Conservation (phyloP, 1,140 invertebrate genomes). For the Wasmannia auropunctata region DNA sequence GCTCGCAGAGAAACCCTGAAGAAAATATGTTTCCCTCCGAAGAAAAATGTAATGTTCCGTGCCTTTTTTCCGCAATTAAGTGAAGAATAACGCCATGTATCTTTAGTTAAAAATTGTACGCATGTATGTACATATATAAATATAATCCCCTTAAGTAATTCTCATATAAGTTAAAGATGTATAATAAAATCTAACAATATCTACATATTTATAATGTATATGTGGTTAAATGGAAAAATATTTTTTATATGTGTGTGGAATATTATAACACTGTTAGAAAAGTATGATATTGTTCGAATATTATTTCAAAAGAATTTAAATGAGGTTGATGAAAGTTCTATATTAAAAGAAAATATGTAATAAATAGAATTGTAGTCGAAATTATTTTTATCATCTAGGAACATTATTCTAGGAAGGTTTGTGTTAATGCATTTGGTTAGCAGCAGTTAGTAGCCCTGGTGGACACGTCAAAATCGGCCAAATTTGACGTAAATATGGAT, state of each 20-base stretch:
- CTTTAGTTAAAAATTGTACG: neutral
- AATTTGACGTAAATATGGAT: constrained; percentile 73
- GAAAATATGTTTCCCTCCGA: neutral
- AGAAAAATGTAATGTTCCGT: too few species aligned
- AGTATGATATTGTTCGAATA: neutral
- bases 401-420: neutral
- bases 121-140: neutral
- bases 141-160: neutral
- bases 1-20: neutral
- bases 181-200: constrained; percentile 8
- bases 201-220: neutral
- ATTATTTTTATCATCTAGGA: neutral
- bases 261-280: neutral
- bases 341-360: neutral
- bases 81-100: neutral
- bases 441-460: neutral
- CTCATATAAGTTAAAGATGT: neutral
- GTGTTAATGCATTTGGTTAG: too few species aligned
- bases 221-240: neutral
- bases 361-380: neutral
- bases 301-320: neutral
- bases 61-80: neutral
- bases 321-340: neutral
- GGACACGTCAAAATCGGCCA: constrained; percentile 38
- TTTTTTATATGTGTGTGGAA: neutral